phyloP scores from a whole-genome alignment of 2,797 vertebrate species.

The Tarsius wallacei region DNA sequence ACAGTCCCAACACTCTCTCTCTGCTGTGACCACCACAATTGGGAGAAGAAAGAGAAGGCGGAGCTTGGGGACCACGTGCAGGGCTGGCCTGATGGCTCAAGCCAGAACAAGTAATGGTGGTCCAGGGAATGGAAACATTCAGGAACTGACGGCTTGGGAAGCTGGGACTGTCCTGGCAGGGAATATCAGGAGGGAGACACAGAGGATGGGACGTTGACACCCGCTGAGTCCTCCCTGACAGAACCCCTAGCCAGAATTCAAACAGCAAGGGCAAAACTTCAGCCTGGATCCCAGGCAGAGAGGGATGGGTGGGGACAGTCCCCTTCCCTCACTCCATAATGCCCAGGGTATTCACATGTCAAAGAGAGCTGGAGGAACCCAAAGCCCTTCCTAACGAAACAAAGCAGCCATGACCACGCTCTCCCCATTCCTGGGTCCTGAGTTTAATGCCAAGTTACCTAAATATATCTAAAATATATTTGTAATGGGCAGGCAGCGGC shows the following conservation, averaged over 20 bases:
- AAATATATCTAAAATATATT: not conserved
- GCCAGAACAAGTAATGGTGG: not conserved
- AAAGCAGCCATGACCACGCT: not conserved
- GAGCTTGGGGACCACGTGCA: not conserved
- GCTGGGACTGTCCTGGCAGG: too few relatives aligned
- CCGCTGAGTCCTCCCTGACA: not conserved
- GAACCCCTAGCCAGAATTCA: not conserved
- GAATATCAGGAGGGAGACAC: not conserved
- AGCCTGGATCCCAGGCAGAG: not conserved
- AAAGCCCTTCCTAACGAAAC: not conserved
- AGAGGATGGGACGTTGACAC: not conserved
- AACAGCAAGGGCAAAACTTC: not conserved
- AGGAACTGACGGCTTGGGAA: not conserved
- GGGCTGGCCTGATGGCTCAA: not conserved
- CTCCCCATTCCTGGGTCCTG: not conserved
- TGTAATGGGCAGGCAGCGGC: not conserved
- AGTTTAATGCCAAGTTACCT: constrained; percentile 51
- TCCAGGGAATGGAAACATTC: not conserved
- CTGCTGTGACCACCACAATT: not conserved
- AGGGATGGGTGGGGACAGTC: not conserved
- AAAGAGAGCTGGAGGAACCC: not conserved
- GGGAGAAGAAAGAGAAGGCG: not conserved
- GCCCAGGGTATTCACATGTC: not conserved
- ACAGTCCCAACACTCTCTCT: not conserved
- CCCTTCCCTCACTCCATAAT: not conserved